Evolutionary conservation across 2,888 invertebrate genomes (phyloP), one percentile per base, ranked within the genome.

Genomic region (Aleiodes testaceus): DNA sequence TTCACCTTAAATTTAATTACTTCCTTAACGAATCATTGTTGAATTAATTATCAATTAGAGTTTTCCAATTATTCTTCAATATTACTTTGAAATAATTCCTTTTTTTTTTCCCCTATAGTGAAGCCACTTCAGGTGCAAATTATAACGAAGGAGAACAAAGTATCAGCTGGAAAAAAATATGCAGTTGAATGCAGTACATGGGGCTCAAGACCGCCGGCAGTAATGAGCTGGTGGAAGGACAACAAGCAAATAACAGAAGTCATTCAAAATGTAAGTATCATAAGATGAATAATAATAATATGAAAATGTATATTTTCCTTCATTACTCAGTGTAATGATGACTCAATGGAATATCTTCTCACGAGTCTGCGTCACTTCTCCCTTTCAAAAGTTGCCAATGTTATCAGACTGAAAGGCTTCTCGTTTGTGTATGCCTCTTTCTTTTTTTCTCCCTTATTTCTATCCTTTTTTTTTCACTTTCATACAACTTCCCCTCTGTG

Each of bases 201-300:
- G 0, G 97, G 97, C 69, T 96, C 96, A 12, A 90, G 95, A 76
- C 96, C 97, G 6, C 93, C 94, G 75, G 95, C 96, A 2, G 90
- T 92, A 71, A 94, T 97, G 84, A 94, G 95, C 61, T 97, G 97
- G 97, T 96, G 95, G 95, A 95, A 95, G 87, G 94, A 93, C 80
- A 94, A 92, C 84, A 90, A 93, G 80, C 94, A 93, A 87, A 91
- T 95, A 77, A 94, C 93, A 88, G 91, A 92, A 85, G 90, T 92
- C 87, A 93, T 94, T 70, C 94, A 95, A 89, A 94, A 93, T 87
- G 95, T 95, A 88, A 93, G 94, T 91, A 72, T 53, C 44, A 36
- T 20, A 53, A 11, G 3, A 47, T 30, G 18, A 69, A 63, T 22
- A 11, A 55, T 59, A 22, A 14, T 63, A 64, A 59, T 61, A 26